Conservation (phyloP, 2,113 vertebrate species). For the Zosterops hypoxanthus region DNA sequence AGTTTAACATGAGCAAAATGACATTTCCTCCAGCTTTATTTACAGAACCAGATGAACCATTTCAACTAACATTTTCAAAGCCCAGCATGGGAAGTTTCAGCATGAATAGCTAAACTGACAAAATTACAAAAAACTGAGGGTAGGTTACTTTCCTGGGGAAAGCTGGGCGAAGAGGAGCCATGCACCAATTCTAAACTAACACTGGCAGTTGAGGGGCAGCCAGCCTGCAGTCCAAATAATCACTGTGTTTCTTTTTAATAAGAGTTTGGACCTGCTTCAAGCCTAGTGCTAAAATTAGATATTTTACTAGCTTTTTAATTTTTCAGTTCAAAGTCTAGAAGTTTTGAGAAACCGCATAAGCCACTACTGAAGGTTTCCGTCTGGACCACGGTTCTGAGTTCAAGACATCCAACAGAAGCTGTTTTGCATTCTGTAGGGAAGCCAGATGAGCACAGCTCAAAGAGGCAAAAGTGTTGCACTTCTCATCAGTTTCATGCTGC, state of each 20-base stretch:
- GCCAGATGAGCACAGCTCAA: not conserved
- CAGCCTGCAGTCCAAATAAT: not conserved
- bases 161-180: not conserved
- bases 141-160: not conserved
- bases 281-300: conserved; percentile 24
- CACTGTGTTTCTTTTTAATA: conserved; percentile 1
- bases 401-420: not conserved
- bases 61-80: conserved; percentile 48
- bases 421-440: not conserved
- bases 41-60: conserved; percentile 51
- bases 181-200: not conserved
- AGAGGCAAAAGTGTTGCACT: not conserved
- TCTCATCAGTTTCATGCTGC: not conserved
- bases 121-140: not conserved
- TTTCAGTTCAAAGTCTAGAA: conserved; percentile 18
- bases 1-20: conserved; percentile 48
- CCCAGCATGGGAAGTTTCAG: conserved; percentile 27
- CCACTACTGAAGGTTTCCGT: not conserved
- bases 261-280: conserved; percentile 24
- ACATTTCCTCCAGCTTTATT: conserved; percentile 45
- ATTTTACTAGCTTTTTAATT: conserved; percentile 36
- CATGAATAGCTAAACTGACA: not conserved
- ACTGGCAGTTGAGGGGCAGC: not conserved
- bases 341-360: conserved; percentile 10
- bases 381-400: not conserved